These are phyloP conservation scores for Philaethria dido DNA, from an alignment of 2,888 invertebrate species.

Conservation along the genomic window DNA sequence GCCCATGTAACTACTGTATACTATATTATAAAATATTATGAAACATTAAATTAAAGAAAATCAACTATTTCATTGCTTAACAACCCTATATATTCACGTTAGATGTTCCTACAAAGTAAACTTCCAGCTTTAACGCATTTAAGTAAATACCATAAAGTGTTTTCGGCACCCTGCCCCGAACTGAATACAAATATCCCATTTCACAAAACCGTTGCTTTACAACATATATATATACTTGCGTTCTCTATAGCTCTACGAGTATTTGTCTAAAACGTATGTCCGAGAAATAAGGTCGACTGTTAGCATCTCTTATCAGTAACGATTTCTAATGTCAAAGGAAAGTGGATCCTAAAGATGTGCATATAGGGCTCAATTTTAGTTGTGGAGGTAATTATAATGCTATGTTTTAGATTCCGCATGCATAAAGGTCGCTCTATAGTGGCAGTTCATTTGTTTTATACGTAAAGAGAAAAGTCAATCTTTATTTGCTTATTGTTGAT, in stretches of 20 bases:
- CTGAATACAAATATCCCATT: slow-evolving; percentile 40
- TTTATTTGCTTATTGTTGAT: slow-evolving; percentile 21
- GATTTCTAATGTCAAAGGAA: neutral
- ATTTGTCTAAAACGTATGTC: slow-evolving; percentile 31
- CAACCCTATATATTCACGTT: slow-evolving; percentile 5
- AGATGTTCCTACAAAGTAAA: neutral
- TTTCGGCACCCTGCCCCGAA: slow-evolving; percentile 33
- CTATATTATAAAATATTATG: neutral
- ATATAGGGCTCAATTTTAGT: slow-evolving; percentile 8
- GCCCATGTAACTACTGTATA: too few relatives aligned
- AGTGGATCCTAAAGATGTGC: neutral
- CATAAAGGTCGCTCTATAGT: slow-evolving; percentile 30
- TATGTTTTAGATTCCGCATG: slow-evolving; percentile 31
- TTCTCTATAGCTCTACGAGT: slow-evolving; percentile 11
- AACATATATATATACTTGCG: slow-evolving; percentile 14
- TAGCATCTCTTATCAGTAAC: slow-evolving; percentile 4
- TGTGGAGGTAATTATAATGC: neutral
- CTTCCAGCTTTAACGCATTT: slow-evolving; percentile 25
- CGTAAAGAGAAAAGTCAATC: slow-evolving; percentile 30
- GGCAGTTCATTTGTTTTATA: slow-evolving; percentile 34
- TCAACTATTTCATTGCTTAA: too few relatives aligned
- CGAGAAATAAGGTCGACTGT: slow-evolving; percentile 31
- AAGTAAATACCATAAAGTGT: slow-evolving; percentile 38
- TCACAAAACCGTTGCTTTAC: slow-evolving; percentile 31
- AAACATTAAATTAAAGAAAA: too few relatives aligned